Base-by-base conservation (phyloP, 2,888 invertebrate species). In the Odontocolon sp. region DNA sequence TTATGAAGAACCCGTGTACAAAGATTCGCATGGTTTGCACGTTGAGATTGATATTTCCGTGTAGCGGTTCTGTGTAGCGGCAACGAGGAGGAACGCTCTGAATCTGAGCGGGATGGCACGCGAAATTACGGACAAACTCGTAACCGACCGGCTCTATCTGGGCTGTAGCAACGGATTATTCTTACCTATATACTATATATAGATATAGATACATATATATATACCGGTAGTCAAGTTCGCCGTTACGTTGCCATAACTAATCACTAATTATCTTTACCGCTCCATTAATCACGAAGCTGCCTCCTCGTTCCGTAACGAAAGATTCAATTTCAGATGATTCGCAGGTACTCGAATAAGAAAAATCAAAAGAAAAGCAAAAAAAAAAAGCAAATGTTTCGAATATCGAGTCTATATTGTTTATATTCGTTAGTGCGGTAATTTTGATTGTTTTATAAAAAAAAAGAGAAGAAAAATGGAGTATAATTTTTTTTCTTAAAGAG, bases 11-110 rank as follows among this genome's bases (percentile, higher is more conserved):
- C 23, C 26, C 26, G 47, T 47, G 47, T 47, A 47, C 47, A 26
- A n/a, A n/a, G n/a, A n/a, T n/a, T 26, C 50, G 47, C 36, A 47
- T 50, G 21, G 64, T 33, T 40, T 42, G 66, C 47, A 38, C 36
- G 26, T 6, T 18, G 14, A 70, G 74, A 78, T 78, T 78, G 78
- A 78, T 78, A 78, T 78, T 78, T 78, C 67, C 67, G 66, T 31
- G 63, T 77, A 77, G 71, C 77, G 77, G 77, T 69, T 61, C 52
- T 66, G 70, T 70, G 67, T 67, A 67, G 67, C 67, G 18, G 14
- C 5, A 11, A 16, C 52, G 16, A 26, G 47, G 23, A 21, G 36
- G 33, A 36, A 8, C 33, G 63, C 33, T 63, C 23, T 47, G 36
- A 63, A 63, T 63, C 47, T 63, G 21, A 23, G 11, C 36, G 14